Evolutionary conservation across 1,140 invertebrate genomes (phyloP), one percentile per base, ranked within the genome.

Genomic region (Drosophila triauraria): DNA sequence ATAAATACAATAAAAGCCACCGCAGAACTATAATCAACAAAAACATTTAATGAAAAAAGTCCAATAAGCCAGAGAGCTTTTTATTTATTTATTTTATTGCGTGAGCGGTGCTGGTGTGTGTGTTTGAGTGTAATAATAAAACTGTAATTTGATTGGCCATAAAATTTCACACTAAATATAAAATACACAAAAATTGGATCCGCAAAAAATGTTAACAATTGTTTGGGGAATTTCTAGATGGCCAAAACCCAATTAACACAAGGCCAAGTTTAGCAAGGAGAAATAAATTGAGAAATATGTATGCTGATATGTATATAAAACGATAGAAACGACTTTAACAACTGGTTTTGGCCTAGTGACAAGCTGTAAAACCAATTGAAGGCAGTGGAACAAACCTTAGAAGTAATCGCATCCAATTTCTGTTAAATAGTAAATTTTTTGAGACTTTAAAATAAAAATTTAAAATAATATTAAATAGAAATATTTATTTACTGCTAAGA

Each of bases 1-100:
- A 59, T 42, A 77, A 64, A 51, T 51, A 43, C 68, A 62, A 57
- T 58, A 48, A 53, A 20, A 46, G 25, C 30, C 38, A 59, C 62
- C 68, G 65, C 68, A 72, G 50, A 72, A 71, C 51, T 58, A 72
- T 40, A 46, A 51, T 40, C 42, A 56, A 76, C 46, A 59, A 69
- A 43, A 56, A 68, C 56, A 72, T 60, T 72, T 56, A 51, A 75
- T 75, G 59, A 64, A 76, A 75, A 54, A 75, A 44, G 70, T 58
- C 69, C 69, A 64, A 76, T 76, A 76, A 63, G 50, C 51, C 62
- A 72, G 57, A 67, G 38, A 81, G 54, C 57, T 72, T 70, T 62
- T 78, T 81, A 85, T 80, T 86, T 82, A 82, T 69, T 54, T 54
- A 54, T 54, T 54, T 38, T 54, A 54, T 38, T 54, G 51, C 51